Evolutionary conservation across 1,140 invertebrate genomes (phyloP).

Genomic region (Achroia grisella): DNA sequence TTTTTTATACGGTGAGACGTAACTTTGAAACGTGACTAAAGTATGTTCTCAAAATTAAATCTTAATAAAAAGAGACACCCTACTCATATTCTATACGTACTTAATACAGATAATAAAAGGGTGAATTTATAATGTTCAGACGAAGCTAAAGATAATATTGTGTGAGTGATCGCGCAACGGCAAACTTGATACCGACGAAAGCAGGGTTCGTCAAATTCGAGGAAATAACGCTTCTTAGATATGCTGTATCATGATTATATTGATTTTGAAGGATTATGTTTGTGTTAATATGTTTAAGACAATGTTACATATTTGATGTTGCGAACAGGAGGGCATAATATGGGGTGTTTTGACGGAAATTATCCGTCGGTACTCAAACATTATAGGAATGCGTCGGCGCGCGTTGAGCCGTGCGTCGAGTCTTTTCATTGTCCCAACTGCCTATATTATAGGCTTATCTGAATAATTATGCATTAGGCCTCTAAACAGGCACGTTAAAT

Average conservation of each 20-base stretch:
- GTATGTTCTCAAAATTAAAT: slow-evolving; percentile 57
- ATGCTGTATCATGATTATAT: slow-evolving; percentile 37
- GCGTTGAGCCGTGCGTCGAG: background rate
- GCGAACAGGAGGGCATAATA: slow-evolving; percentile 19
- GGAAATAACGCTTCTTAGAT: slow-evolving; percentile 27
- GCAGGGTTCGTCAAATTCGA: slow-evolving; percentile 22
- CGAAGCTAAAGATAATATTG: slow-evolving; percentile 16
- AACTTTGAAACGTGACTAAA: slow-evolving; percentile 38
- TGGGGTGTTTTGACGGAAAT: slow-evolving; percentile 12
- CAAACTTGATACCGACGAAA: slow-evolving; percentile 9
- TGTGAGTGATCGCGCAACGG: slow-evolving; percentile 19
- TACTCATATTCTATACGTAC: background rate
- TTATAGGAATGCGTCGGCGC: background rate
- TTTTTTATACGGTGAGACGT: slow-evolving; percentile 31
- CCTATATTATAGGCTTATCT: slow-evolving; percentile 28
- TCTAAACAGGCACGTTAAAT: slow-evolving; percentile 40
- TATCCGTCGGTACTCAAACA: slow-evolving; percentile 1
- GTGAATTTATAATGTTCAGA: slow-evolving; percentile 22
- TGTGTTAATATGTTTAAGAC: slow-evolving; percentile 29
- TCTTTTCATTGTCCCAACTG: slow-evolving; percentile 5
- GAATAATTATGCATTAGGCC: slow-evolving; percentile 41
- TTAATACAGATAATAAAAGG: slow-evolving; percentile 7
- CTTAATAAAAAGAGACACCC: slow-evolving; percentile 34
- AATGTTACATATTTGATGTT: slow-evolving; percentile 37
- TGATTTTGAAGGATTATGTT: slow-evolving; percentile 30